These are phyloP conservation scores for Mastacembelus armatus DNA, from an alignment of 2,797 vertebrate genomes.

Conservation along the genomic window DNA sequence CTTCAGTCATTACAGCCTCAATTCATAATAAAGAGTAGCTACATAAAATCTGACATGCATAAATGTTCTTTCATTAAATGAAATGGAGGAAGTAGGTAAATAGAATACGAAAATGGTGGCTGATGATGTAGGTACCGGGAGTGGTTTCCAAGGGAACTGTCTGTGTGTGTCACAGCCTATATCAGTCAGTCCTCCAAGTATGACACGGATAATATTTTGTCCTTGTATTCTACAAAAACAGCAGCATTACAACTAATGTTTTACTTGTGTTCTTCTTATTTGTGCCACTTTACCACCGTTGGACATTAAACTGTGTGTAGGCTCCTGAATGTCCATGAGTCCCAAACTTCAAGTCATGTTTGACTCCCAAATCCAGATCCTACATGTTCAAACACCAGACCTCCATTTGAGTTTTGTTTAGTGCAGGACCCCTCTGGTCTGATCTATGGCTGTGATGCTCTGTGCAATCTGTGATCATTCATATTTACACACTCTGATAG, in stretches of 20 bases:
- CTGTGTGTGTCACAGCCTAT: slow-evolving; percentile 45
- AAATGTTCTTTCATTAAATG: slow-evolving; percentile 23
- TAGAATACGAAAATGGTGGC: slow-evolving; percentile 72
- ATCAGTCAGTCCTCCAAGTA: slow-evolving; percentile 14
- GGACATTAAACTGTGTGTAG: too few relatives aligned
- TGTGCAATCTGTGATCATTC: too few relatives aligned
- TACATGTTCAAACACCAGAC: neutral
- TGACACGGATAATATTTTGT: neutral
- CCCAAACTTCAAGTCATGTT: too few relatives aligned
- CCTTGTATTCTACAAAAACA: neutral
- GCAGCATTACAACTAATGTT: neutral
- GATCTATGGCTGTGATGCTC: too few relatives aligned
- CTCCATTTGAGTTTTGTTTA: neutral
- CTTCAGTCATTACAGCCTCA: neutral
- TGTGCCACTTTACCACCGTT: too few relatives aligned
- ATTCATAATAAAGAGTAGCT: neutral
- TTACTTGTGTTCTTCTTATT: too few relatives aligned
- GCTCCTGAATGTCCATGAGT: too few relatives aligned
- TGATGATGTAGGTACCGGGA: slow-evolving; percentile 56
- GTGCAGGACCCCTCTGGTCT: too few relatives aligned
- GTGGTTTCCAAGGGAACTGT: slow-evolving; percentile 82
- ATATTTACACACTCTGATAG: slow-evolving; percentile 5
- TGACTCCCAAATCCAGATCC: neutral
- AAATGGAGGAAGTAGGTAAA: slow-evolving; percentile 51
- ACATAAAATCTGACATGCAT: slow-evolving; percentile 11